phyloP scores from a whole-genome alignment of 1,140 invertebrate species.

The Zaprionus tsacasi region DNA sequence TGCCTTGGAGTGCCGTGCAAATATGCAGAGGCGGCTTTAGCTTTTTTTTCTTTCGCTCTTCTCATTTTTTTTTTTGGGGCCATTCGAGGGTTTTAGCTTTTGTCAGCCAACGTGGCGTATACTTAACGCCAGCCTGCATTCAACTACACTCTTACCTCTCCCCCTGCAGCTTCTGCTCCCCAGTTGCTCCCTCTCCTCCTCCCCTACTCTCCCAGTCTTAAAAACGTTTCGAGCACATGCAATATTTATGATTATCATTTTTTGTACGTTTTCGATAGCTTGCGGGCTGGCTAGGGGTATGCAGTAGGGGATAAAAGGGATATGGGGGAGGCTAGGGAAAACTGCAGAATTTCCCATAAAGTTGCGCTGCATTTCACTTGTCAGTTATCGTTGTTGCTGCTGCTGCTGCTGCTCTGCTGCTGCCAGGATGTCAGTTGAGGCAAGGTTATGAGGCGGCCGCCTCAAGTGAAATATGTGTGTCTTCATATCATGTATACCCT shows the following conservation, averaged over 20 bases:
- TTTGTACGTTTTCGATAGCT: slow-evolving; percentile 27
- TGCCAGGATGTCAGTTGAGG: slow-evolving; percentile 42
- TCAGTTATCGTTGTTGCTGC: slow-evolving; percentile 29
- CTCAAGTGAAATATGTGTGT: slow-evolving; percentile 40
- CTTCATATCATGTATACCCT: slow-evolving; percentile 19
- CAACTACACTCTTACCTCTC: slow-evolving; percentile 23
- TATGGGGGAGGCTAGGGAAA: not conserved
- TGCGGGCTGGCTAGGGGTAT: not conserved
- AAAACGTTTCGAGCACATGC: slow-evolving; percentile 45
- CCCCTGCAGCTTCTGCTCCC: too few species aligned
- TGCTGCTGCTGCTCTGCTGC: slow-evolving; percentile 3
- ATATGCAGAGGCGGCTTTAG: slow-evolving; percentile 49
- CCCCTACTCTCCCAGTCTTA: not conserved
- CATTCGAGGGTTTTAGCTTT: slow-evolving; percentile 51
- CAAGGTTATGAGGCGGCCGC: slow-evolving; percentile 37
- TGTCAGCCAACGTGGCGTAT: slow-evolving; percentile 58
- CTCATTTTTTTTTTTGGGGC: slow-evolving; percentile 23
- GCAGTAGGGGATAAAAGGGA: not conserved
- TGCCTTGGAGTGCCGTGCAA: slow-evolving; percentile 62
- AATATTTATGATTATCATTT: slow-evolving; percentile 77
- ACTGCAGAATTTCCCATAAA: slow-evolving; percentile 13
- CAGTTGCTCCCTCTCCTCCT: not conserved
- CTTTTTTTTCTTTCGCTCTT: slow-evolving; percentile 16
- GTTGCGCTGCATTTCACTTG: slow-evolving; percentile 47
- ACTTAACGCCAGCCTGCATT: slow-evolving; percentile 60